Evolutionary conservation across 2,113 vertebrate species (phyloP), one percentile per base, ranked within the genome.

Genomic region (Myotis lucifugus): DNA sequence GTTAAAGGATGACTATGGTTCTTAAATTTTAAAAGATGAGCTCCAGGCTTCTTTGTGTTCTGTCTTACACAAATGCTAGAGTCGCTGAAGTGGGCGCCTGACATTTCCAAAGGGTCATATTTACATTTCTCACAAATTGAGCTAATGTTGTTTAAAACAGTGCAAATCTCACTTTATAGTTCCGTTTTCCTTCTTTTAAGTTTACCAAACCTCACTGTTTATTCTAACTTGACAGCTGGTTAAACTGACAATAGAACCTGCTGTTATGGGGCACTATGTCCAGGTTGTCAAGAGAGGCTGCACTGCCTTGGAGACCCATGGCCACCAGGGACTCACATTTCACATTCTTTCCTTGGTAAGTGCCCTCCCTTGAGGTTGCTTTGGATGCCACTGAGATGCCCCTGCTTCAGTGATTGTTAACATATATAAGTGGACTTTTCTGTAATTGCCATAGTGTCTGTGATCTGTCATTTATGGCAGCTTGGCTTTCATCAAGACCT

Each of bases 71-170:
- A 97, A 94, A 96, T 40, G 46, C 29, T 21, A 14, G 42, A 90
- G 90, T 73, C 89, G 79, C 90, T 40, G 40, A 78, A 37, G 29
- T 78, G 67, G 84, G 34, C 64, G n/a, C 56, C 76, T 90, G 92
- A 84, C 50, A 94, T 97, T 94, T 97, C 77, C 74, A 90, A 27
- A 85, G 66, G 37, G 42, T 96, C 76, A n/a, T 88, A 93, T 91
- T 95, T 96, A 90, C 88, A 90, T 90, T 96, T 69, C 82, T 93
- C 73, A 85, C 76, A 94, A 93, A 96, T 88, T 95, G 95, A 91
- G 52, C 15, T 48, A 88, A 82, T 67, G 69, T 77, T 91, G 32
- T 94, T 94, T 96, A 74, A 96, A 96, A 92, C 77, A 85, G 23
- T 50, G 32, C 70, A 93, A 78, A 81, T 85, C 37, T 82, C 90